A percentile compares a stretch with the other conserved stretches of the same genome.
Conservation (phyloP, 2,797 vertebrate species). For the Neomorphus geoffroyi region DNA sequence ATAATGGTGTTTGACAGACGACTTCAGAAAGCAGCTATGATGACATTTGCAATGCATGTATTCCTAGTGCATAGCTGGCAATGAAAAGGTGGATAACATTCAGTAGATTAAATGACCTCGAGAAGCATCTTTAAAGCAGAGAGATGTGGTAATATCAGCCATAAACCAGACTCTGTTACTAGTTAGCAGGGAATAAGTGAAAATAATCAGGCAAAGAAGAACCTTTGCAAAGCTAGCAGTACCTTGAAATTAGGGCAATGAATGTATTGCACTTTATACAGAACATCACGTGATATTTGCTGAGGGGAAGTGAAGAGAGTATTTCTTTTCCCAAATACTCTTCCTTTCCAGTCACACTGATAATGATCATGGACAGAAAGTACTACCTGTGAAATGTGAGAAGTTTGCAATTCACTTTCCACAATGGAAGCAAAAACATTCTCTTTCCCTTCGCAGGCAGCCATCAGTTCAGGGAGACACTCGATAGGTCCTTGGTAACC, state of each 20-base stretch:
- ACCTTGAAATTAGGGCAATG: conserved; percentile 4
- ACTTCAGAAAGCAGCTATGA: conserved; percentile 26
- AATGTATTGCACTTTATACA: background rate
- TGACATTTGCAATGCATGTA: conserved; percentile 40
- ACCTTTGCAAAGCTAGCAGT: background rate
- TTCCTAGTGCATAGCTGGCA: background rate
- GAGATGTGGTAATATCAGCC: background rate
- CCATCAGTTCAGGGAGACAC: conserved; percentile 92
- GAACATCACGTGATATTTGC: background rate
- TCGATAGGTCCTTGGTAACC: conserved; percentile 83
- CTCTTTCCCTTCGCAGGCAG: conserved; percentile 86
- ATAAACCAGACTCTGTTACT: conserved; percentile 1
- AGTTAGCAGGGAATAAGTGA: background rate
- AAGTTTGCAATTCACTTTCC: conserved; percentile 77
- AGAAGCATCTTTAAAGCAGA: conserved; percentile 18
- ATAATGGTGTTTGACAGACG: conserved; percentile 12
- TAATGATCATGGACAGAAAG: background rate
- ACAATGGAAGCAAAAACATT: conserved; percentile 83
- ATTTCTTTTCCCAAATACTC: background rate
- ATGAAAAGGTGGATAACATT: conserved; percentile 16
- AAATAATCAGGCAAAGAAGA: background rate
- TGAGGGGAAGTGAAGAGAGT: background rate
- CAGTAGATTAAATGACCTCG: conserved; percentile 12
- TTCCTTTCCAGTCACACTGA: background rate
- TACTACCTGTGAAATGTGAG: conserved; percentile 88